phyloP scores from a whole-genome alignment of 2,797 vertebrate species.

The Rhinella marina region DNA sequence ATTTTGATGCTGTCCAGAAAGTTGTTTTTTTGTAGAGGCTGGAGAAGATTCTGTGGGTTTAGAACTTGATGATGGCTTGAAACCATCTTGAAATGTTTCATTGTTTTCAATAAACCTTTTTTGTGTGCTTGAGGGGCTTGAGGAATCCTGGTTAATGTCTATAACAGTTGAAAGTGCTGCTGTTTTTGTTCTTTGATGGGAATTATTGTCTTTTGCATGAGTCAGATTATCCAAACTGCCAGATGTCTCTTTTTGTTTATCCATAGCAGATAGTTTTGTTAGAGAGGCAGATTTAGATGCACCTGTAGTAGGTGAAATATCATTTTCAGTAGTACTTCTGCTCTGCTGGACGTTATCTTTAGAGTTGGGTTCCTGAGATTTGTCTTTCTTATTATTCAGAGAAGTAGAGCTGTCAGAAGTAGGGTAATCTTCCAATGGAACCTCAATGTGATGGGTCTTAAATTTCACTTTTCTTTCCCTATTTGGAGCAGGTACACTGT shows the following conservation, averaged over 20 bases:
- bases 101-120: conserved; percentile 13
- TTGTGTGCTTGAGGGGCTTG: not conserved
- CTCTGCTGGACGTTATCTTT: not conserved
- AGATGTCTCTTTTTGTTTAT: not conserved
- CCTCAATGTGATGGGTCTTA: conserved; percentile 54
- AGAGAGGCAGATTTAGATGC: not conserved
- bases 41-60: not conserved
- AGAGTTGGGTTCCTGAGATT: not conserved
- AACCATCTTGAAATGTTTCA: not conserved
- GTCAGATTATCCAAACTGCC: not conserved
- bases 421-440: conserved; percentile 43
- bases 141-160: not conserved
- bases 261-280: not conserved
- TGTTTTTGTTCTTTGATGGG: not conserved
- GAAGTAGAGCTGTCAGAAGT: not conserved
- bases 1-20: not conserved
- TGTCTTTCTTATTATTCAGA: conserved; percentile 3
- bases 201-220: not conserved
- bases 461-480: not conserved
- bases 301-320: not conserved
- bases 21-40: not conserved
- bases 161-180: not conserved
- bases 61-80: not conserved
- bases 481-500: not conserved
- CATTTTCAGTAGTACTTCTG: not conserved